These are phyloP conservation scores for Orthonevra nobilis DNA, from an alignment of 2,888 invertebrate species.

Conservation along the genomic window DNA sequence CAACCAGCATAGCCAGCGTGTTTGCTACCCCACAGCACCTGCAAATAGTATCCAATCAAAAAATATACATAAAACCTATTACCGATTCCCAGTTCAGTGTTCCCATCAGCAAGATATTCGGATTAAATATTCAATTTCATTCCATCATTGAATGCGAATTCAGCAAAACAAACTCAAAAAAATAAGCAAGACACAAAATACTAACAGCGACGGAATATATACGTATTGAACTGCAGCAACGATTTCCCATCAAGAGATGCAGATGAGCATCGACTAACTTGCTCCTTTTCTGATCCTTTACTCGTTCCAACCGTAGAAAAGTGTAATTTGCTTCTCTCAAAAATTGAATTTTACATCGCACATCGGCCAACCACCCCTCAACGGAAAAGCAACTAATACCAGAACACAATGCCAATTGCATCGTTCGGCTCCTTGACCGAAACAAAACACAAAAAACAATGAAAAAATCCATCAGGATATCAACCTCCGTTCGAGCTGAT, in stretches of 20 bases:
- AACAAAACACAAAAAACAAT: constrained; percentile 9
- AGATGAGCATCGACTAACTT: constrained; percentile 34
- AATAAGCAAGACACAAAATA: constrained; percentile 5
- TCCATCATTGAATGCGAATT: constrained; percentile 13
- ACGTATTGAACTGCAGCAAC: constrained; percentile 9
- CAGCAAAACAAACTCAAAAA: not conserved
- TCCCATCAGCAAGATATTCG: constrained; percentile 9
- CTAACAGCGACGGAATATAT: constrained; percentile 6
- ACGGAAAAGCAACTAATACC: constrained; percentile 8
- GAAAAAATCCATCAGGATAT: constrained; percentile 56
- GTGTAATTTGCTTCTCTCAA: constrained; percentile 43
- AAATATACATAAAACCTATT: constrained; percentile 17
- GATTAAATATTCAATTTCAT: constrained; percentile 64
- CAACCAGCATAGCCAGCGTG: no score
- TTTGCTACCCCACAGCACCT: no score
- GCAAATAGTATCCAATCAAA: constrained; percentile 32
- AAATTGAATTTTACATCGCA: constrained; percentile 30
- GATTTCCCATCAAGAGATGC: not conserved
- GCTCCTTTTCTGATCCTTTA: constrained; percentile 9
- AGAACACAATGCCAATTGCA: constrained; percentile 13
- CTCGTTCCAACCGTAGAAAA: constrained; percentile 20
- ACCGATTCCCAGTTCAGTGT: constrained; percentile 1
- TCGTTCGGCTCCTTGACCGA: constrained; percentile 21
- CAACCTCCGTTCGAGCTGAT: constrained; percentile 13
- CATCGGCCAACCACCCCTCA: not conserved